Evolutionary conservation across 2,888 invertebrate species (phyloP).

Genomic region (Meghimatium bilineatum): DNA sequence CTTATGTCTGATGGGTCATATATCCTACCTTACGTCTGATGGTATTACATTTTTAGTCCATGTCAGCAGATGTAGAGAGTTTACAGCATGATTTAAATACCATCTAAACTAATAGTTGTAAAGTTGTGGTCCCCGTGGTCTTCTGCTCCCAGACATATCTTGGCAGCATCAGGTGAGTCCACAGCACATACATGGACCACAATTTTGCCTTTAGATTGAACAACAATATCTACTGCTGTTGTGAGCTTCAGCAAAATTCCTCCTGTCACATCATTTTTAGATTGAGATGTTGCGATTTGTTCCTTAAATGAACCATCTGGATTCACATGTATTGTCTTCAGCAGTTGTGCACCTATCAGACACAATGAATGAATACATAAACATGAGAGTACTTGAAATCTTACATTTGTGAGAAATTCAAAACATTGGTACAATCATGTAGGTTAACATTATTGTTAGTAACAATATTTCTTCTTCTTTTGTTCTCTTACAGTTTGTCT

Average conservation of each 20-base stretch:
- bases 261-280: slow-evolving; percentile 62
- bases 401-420: no score
- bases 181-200: slow-evolving; percentile 60
- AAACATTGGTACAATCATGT: background rate
- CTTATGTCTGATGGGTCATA: no score
- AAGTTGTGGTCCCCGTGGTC: background rate
- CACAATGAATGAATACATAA: background rate
- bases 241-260: slow-evolving; percentile 62
- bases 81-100: background rate
- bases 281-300: slow-evolving; percentile 48
- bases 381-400: no score
- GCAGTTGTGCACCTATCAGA: slow-evolving; percentile 54
- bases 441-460: no score
- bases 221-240: slow-evolving; percentile 60
- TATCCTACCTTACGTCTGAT: no score
- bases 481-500: no score
- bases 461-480: no score
- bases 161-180: slow-evolving; percentile 51
- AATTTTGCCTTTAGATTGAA: slow-evolving; percentile 50
- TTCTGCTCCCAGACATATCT: slow-evolving; percentile 37
- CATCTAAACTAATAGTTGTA: slow-evolving; percentile 1
- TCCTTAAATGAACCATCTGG: slow-evolving; percentile 45
- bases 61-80: background rate
- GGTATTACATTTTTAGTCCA: background rate
- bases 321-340: slow-evolving; percentile 52